Evolutionary conservation across 2,113 vertebrate species (phyloP), one percentile per base, ranked within the genome.

Genomic region (Merops nubicus): DNA sequence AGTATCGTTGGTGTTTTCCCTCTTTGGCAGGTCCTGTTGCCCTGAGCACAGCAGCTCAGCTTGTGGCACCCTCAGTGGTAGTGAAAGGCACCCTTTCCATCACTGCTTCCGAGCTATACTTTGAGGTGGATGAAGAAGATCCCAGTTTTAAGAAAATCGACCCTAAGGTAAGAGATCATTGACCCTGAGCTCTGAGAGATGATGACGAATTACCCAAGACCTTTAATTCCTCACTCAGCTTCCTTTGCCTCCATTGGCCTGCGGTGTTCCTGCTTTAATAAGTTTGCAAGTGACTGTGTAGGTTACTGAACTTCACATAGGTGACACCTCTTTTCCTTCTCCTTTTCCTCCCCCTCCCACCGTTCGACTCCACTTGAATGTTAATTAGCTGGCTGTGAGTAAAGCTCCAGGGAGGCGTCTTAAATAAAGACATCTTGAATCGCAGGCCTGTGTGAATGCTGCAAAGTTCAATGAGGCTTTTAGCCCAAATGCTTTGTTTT

Each of bases 111-210:
- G 99, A 99, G 97, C 98, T 99, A 93, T 99, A 98, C 98, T 99
- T 99, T 93, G 99, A 99, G 97, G 99, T 99, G 97, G 99, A 99
- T 94, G 99, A 99, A 97, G 99, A 99, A 83, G 99, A 99, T 80
- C 97, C 98, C 59, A 97, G 97, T 98, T 99, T 99, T 98, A 99
- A 98, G 98, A 98, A 98, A 98, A 98, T 99, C 86, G 99, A 99
- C 97, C 98, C 99, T 8, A 99, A 99, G 99, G 99, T 99, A 99
- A 99, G 99, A 97, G 86, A 94, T 93, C 83, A 62, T 93, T 96
- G 95, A 96, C 95, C 96, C 77, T 88, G 80, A 82, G 85, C 87
- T 91, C 86, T 76, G 90, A 92, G 93, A 86, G 89, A 90, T 92
- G 83, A 88, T 95, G 96, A 96, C 89, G 95, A 96, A 97, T 97